These are phyloP conservation scores for Maconellicoccus hirsutus DNA, from an alignment of 1,140 invertebrate species.

Conservation along the genomic window DNA sequence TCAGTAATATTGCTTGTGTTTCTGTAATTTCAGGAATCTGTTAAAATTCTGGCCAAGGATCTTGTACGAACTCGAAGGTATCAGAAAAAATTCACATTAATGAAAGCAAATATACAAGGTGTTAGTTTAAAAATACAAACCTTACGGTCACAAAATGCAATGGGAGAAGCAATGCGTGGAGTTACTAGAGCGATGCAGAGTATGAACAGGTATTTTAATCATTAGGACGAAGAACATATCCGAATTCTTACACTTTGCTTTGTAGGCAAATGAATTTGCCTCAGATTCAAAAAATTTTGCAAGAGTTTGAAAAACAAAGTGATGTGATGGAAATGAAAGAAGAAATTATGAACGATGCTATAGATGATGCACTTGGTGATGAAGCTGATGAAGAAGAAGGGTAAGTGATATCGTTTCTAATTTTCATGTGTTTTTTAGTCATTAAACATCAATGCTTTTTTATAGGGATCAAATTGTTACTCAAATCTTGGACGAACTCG, in stretches of 20 bases:
- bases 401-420: too few relatives aligned
- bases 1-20: background rate
- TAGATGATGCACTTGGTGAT: conserved; percentile 96
- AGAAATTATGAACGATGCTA: conserved; percentile 99
- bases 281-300: conserved; percentile 97
- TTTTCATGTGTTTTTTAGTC: too few relatives aligned
- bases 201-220: conserved; percentile 93
- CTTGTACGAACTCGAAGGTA: conserved; percentile 90
- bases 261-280: conserved; percentile 85
- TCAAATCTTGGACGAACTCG: conserved; percentile 93
- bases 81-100: conserved; percentile 97
- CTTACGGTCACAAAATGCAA: conserved; percentile 93
- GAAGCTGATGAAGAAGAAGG: conserved; percentile 97
- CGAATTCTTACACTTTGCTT: too few relatives aligned
- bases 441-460: conserved; percentile 28
- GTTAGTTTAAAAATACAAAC: conserved; percentile 98
- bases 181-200: conserved; percentile 96
- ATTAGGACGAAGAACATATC: too few relatives aligned
- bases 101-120: conserved; percentile 99
- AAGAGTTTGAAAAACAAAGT: conserved; percentile 98
- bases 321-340: conserved; percentile 99
- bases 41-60: conserved; percentile 99
- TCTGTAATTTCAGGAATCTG: conserved; percentile 69
- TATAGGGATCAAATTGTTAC: conserved; percentile 73
- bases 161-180: conserved; percentile 99